A percentile compares a stretch with the other conserved stretches of the same genome.
Conservation (phyloP, 2,888 invertebrate species). For the Cerceris ruficornis region DNA sequence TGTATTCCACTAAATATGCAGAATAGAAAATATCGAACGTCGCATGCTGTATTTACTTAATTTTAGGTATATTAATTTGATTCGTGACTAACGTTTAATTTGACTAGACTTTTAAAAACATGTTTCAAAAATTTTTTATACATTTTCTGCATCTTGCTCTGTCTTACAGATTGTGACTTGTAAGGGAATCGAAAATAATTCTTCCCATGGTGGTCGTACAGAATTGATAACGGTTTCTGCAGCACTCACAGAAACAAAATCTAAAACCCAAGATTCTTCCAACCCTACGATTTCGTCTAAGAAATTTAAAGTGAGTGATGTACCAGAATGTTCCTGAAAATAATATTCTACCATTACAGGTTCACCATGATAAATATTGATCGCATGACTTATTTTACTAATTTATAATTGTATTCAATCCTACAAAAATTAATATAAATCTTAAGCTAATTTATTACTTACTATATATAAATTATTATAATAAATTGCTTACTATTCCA, state of each 20-base stretch:
- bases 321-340: constrained; percentile 72
- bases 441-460: background rate
- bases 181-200: constrained; percentile 83
- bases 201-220: constrained; percentile 83
- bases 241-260: constrained; percentile 82
- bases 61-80: background rate
- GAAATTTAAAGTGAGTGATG: constrained; percentile 81
- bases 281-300: constrained; percentile 83
- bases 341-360: background rate
- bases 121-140: constrained; percentile 23
- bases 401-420: no score
- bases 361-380: background rate
- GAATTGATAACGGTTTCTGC: constrained; percentile 82
- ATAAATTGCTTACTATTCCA: constrained; percentile 81
- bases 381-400: background rate
- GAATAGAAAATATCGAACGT: constrained; percentile 7
- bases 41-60: constrained; percentile 8
- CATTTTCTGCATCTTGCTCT: constrained; percentile 32
- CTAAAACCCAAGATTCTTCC: constrained; percentile 82
- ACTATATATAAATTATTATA: background rate
- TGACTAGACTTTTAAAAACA: constrained; percentile 38
- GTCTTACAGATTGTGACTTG: constrained; percentile 72
- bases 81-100: background rate
- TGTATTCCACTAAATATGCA: background rate
- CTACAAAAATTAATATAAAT: no score